These are phyloP conservation scores for Canis aureus DNA, from an alignment of 2,113 vertebrate species.

Conservation along the genomic window DNA sequence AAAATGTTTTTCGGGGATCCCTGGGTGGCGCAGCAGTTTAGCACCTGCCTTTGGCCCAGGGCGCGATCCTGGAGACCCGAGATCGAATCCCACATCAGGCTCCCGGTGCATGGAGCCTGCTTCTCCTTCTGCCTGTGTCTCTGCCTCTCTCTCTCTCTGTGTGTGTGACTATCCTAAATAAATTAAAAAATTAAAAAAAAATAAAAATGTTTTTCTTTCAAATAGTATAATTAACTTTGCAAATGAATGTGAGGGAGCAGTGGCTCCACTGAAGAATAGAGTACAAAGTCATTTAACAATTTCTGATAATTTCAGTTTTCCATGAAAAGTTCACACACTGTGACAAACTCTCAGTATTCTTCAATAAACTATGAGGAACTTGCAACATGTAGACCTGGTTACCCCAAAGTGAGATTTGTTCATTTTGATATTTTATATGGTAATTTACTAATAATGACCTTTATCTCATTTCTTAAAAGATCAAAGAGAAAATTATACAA, in stretches of 20 bases:
- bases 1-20: too few species aligned
- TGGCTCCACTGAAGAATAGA: not conserved
- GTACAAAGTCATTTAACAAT: not conserved
- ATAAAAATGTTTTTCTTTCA: not conserved
- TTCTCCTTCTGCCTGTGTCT: too few species aligned
- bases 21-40: too few species aligned
- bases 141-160: too few species aligned
- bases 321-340: not conserved
- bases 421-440: not conserved
- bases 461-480: not conserved
- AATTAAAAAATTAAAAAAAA: too few species aligned
- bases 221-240: not conserved
- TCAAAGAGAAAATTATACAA: not conserved
- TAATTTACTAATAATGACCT: conserved; percentile 32
- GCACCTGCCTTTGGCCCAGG: too few species aligned
- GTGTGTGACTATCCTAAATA: too few species aligned
- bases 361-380: not conserved
- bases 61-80: too few species aligned
- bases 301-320: not conserved
- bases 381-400: not conserved
- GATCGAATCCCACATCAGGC: too few species aligned
- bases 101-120: too few species aligned
- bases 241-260: not conserved
- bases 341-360: not conserved
- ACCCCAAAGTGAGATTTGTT: not conserved